A percentile compares a stretch with the other conserved stretches of the same genome.
Evolutionary conservation across 1,140 invertebrate genomes (phyloP).

Genomic region (Uloborus diversus): DNA sequence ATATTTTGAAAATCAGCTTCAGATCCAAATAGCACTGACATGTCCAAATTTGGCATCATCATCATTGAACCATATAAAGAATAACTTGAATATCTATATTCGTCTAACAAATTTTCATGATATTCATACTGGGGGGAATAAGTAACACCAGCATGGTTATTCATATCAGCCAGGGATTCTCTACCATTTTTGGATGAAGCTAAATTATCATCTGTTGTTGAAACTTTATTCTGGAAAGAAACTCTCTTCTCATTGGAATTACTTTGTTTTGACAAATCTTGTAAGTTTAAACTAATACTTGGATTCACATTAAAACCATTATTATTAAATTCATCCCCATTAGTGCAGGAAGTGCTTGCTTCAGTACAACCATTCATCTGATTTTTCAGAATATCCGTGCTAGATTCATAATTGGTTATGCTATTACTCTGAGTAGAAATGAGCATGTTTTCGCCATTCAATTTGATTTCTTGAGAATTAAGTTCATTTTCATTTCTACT

Average conservation of each 20-base stretch:
- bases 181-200: background rate
- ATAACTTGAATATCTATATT: slow-evolving; percentile 37
- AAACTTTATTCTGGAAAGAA: slow-evolving; percentile 39
- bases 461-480: background rate
- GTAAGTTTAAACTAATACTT: slow-evolving; percentile 39
- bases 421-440: background rate
- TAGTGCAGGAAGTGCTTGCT: background rate
- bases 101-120: slow-evolving; percentile 43
- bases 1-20: slow-evolving; percentile 52
- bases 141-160: background rate
- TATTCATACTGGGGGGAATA: slow-evolving; percentile 46
- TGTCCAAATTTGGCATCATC: slow-evolving; percentile 49
- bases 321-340: slow-evolving; percentile 27
- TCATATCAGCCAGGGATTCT: slow-evolving; percentile 18
- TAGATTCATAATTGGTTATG: background rate
- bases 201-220: slow-evolving; percentile 15
- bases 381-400: too few species aligned
- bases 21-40: slow-evolving; percentile 42
- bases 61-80: slow-evolving; percentile 48
- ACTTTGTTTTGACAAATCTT: slow-evolving; percentile 26
- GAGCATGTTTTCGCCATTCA: slow-evolving; percentile 8
- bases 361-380: background rate
- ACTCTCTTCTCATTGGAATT: slow-evolving; percentile 35
- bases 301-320: slow-evolving; percentile 3
- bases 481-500: slow-evolving; percentile 10